Evolutionary conservation across 2,888 invertebrate genomes (phyloP).

Genomic region (Epinotia demarniana): DNA sequence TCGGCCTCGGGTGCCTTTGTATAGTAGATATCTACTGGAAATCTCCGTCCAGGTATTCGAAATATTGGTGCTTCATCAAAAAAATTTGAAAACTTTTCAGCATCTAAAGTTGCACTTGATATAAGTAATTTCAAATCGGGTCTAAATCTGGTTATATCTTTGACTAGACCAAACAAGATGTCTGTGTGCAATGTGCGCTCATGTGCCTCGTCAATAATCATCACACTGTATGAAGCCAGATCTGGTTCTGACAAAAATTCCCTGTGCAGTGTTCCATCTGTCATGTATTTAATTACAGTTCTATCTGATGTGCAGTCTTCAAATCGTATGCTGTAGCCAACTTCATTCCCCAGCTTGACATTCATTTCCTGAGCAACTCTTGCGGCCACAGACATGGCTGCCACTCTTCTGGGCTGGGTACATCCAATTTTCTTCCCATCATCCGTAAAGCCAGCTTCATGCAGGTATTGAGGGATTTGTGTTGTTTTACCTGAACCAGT

Average conservation of each 20-base stretch:
- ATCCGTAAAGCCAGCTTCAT: conserved; percentile 95
- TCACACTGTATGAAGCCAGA: conserved; percentile 97
- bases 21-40: conserved; percentile 99
- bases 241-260: conserved; percentile 99
- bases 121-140: conserved; percentile 98
- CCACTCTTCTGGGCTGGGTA: conserved; percentile 98
- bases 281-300: conserved; percentile 99
- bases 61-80: conserved; percentile 99
- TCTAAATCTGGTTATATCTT: conserved; percentile 97
- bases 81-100: conserved; percentile 98
- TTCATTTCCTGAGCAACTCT: conserved; percentile 99
- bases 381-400: conserved; percentile 99
- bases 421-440: conserved; percentile 97
- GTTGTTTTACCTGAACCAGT: conserved; percentile 99
- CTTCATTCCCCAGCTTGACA: conserved; percentile 97
- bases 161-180: conserved; percentile 98
- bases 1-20: conserved; percentile 99
- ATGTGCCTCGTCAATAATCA: conserved; percentile 99
- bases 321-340: conserved; percentile 96
- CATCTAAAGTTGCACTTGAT: conserved; percentile 99
- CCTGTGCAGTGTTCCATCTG: conserved; percentile 98
- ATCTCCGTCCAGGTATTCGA: conserved; percentile 98
- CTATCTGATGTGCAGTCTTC: conserved; percentile 99
- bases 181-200: conserved; percentile 99
- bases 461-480: conserved; percentile 98